Base-by-base conservation (phyloP, 2,797 vertebrate genomes). In the Schizopygopsis malacanthus region DNA sequence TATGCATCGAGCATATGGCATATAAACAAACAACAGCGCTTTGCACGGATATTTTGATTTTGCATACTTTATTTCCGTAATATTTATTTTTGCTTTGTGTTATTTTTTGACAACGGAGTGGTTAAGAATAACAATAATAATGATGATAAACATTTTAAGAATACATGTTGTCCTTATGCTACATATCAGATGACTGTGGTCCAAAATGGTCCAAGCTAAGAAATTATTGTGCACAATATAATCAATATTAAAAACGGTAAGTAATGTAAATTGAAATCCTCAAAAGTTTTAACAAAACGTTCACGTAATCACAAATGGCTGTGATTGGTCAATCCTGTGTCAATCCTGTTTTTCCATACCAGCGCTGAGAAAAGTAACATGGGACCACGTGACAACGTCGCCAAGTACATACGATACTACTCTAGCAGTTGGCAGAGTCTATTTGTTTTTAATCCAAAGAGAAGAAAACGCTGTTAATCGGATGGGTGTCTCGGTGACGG, bases 401-500 rank as follows among this genome's bases (percentile, higher is more conserved):
- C 6, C 25, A 13, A 16, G 3, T 47, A 10, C 25, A 6, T 7
- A 41, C 41, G 39, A 41, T 41, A 18, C 63, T 37, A 18, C 41
- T 47, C 13, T 4, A 45, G 70, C 11, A 20, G 1, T 61, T 25
- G 54, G n/a, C n/a, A 41, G 54, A 28, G 15, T 65, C n/a, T 11
- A 7, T 43, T 63, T 82, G 22, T 43, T 67, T 71, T 56, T 71
- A 45, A 39, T 41, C 8, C 61, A 43, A 56, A 10, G 43, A 45
- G 54, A 4, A 54, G n/a, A 54, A 16, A 3, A 43, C 15, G 12
- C 56, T 81, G 15, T 43, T 72, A 84, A 83, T 86, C 43, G 63
- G 63, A 52, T 85, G 69, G 39, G 15, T 83, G 72, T 33, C 43
- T 72, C 45, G 18, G n/a, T n/a, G 47, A 78, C 45, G 28, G 67